Base-by-base conservation (phyloP, 2,113 vertebrate genomes). In the Galbula dea region DNA sequence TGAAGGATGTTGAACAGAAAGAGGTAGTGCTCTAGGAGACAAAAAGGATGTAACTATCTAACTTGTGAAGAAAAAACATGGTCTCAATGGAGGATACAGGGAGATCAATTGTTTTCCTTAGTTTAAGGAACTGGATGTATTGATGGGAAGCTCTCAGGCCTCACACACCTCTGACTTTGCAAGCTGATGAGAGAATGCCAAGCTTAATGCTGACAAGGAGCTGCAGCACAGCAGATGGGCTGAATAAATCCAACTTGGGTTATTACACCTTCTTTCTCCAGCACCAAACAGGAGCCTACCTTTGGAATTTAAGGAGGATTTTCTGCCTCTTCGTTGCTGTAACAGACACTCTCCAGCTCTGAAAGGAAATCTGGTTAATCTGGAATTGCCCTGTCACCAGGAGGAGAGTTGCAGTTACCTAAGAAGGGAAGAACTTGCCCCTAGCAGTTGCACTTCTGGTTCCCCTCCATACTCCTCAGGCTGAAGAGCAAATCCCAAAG, bases 401-500 rank as follows among this genome's bases (percentile, higher is more conserved):
- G 1, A 34, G 54, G 68, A 67, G 32, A 81, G 49, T 6, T 57
- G 41, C 23, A 88, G 62, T 52, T 90, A 49, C 30, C 36, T n/a
- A 59, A 46, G 88, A 77, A 74, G 79, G 83, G 51, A 94, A 88
- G n/a, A 68, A 86, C 51, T 66, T 81, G 59, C 26, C 55, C 46
- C 80, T 20, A 21, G 14, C 71, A 86, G 67, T 20, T 89, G 79
- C 55, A 77, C 39, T 86, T 90, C 86, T 68, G 80, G 74, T 95
- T 96, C 67, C 73, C 82, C 73, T 71, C 69, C 77, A 49, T 43
- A 61, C 23, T 91, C 32, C 19, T 32, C n/a, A 34, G 66, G 46
- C 62, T 82, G 74, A 91, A 74, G 82, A 82, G 81, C 89, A 92
- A 93, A 82, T n/a, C 49, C 62, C 62, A 93, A 90, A 84, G 54